phyloP scores from a whole-genome alignment of 2,888 invertebrate genomes.

The Romanomermis culicivorax region DNA sequence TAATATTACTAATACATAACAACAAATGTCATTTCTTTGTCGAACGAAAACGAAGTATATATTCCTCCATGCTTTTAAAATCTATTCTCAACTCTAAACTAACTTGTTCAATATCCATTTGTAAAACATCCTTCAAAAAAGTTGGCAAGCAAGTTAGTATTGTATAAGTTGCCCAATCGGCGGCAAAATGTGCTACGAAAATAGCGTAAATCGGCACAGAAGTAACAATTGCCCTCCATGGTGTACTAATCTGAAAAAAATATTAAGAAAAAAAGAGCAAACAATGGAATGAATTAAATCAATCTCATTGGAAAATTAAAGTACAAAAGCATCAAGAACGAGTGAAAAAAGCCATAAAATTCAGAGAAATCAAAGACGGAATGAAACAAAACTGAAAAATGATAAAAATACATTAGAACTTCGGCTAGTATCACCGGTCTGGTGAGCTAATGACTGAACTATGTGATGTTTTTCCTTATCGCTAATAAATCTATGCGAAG shows the following conservation, averaged over 20 bases:
- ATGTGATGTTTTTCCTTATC: constrained; percentile 29
- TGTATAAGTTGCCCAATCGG: constrained; percentile 35
- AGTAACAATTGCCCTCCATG: constrained; percentile 29
- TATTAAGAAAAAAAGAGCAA: neutral
- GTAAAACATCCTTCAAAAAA: constrained; percentile 27
- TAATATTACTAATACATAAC: too few relatives aligned
- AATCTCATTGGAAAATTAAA: too few relatives aligned
- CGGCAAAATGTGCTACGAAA: constrained; percentile 31
- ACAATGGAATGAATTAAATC: too few relatives aligned
- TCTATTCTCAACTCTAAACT: neutral
- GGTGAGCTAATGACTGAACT: constrained; percentile 16
- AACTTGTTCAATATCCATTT: constrained; percentile 13
- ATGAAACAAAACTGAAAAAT: too few relatives aligned
- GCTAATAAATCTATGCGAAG: constrained; percentile 37
- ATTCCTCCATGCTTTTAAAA: neutral
- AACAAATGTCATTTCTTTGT: too few relatives aligned
- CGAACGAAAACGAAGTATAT: neutral
- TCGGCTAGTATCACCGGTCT: constrained; percentile 3
- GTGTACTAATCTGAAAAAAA: constrained; percentile 26
- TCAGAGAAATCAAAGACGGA: too few relatives aligned
- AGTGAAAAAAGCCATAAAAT: too few relatives aligned
- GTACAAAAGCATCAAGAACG: too few relatives aligned
- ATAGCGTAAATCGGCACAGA: constrained; percentile 30
- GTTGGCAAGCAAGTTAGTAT: constrained; percentile 33
- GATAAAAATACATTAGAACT: too few relatives aligned